These are phyloP conservation scores for Lagenorhynchus albirostris DNA, from an alignment of 2,113 vertebrate genomes.

Conservation along the genomic window DNA sequence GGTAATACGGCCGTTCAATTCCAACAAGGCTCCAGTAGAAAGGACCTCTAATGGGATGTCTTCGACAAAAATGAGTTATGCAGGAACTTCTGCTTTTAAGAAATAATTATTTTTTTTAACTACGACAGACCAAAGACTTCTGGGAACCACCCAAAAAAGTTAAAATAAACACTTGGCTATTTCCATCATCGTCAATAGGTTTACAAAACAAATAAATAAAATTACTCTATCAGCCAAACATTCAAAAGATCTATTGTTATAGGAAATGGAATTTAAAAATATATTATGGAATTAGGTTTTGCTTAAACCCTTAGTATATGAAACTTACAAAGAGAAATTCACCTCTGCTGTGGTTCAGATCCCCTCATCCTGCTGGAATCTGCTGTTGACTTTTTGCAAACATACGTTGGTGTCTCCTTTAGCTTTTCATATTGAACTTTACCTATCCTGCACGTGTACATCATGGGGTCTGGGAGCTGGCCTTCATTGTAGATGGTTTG, in stretches of 20 bases:
- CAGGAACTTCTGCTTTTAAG: background rate
- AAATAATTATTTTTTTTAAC: conserved; percentile 25
- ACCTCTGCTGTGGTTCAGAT: conserved; percentile 65
- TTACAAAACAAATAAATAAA: conserved; percentile 67
- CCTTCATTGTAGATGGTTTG: background rate
- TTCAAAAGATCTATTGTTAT: conserved; percentile 39
- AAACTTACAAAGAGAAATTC: conserved; percentile 63
- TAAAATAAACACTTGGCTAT: background rate
- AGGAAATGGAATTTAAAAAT: conserved; percentile 17
- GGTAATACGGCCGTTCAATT: background rate
- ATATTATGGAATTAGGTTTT: conserved; percentile 59
- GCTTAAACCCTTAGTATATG: conserved; percentile 63
- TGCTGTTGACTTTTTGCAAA: conserved; percentile 68
- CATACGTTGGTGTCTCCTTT: conserved; percentile 52
- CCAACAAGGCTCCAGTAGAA: fast-evolving
- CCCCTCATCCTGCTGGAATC: conserved; percentile 60
- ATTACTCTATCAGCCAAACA: conserved; percentile 34
- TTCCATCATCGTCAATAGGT: conserved; percentile 50
- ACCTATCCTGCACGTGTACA: conserved; percentile 23
- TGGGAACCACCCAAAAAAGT: conserved; percentile 62
- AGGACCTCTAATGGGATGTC: background rate
- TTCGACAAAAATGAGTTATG: background rate
- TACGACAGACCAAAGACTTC: conserved; percentile 26
- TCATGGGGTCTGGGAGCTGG: background rate
- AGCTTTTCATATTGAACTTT: conserved; percentile 54